A percentile compares a stretch with the other conserved stretches of the same genome.
These are phyloP conservation scores for Malthinus flaveolus DNA, from an alignment of 2,888 invertebrate species.

Conservation along the genomic window DNA sequence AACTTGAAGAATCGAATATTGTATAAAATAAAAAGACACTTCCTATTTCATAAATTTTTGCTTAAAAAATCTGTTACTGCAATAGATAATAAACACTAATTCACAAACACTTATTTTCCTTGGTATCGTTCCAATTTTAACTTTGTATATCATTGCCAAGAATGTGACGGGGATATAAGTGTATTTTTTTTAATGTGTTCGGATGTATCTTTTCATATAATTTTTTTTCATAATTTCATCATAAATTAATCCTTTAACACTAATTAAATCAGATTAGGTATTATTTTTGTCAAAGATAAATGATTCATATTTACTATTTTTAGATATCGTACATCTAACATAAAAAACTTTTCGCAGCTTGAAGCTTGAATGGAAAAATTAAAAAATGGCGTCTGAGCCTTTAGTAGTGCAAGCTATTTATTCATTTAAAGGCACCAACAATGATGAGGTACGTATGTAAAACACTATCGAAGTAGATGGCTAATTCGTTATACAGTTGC, in stretches of 20 bases:
- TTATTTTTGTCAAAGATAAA: neutral
- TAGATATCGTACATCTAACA: neutral
- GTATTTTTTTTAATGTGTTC: conserved; percentile 38
- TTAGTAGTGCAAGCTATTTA: conserved; percentile 87
- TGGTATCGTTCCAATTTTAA: conserved; percentile 34
- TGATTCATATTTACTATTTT: conserved; percentile 4
- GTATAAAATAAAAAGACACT: no score
- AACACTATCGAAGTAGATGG: neutral
- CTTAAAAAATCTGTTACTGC: conserved; percentile 1
- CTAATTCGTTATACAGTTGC: conserved; percentile 62
- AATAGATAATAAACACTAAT: conserved; percentile 14
- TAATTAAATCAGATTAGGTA: conserved; percentile 1
- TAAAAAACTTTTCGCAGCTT: neutral
- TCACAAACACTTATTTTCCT: conserved; percentile 26
- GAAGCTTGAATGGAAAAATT: conserved; percentile 21
- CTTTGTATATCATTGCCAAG: conserved; percentile 47
- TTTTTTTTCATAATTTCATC: conserved; percentile 4
- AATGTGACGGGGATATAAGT: conserved; percentile 54
- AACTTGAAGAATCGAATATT: no score
- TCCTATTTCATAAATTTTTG: neutral
- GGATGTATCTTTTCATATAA: neutral
- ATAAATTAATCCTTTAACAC: neutral
- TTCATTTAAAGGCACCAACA: conserved; percentile 93
- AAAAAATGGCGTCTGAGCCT: conserved; percentile 61
- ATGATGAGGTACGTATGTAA: conserved; percentile 77